phyloP scores from a whole-genome alignment of 2,888 invertebrate species.

The Xestia ashworthii region DNA sequence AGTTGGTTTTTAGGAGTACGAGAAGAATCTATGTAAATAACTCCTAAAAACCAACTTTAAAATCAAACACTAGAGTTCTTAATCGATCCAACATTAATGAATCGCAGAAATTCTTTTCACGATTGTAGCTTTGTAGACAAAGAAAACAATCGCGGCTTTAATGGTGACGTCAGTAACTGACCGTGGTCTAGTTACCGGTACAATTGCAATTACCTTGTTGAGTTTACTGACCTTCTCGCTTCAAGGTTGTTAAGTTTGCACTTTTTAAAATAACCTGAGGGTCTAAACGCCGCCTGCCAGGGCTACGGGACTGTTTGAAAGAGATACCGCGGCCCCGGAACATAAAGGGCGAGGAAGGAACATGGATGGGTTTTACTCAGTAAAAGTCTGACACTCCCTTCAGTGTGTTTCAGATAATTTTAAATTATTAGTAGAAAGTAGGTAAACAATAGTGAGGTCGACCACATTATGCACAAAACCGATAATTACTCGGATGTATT shows the following conservation, averaged over 20 bases:
- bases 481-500: too few relatives aligned
- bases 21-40: background rate
- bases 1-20: too few relatives aligned
- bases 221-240: background rate
- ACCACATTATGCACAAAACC: background rate
- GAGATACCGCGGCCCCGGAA: too few relatives aligned
- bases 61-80: background rate
- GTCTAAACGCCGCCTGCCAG: too few relatives aligned
- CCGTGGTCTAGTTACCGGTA: background rate
- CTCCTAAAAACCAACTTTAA: background rate
- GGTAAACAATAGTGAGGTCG: background rate
- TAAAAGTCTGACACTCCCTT: too few relatives aligned
- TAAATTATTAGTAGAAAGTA: background rate
- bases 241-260: background rate
- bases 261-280: background rate
- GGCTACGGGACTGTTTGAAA: too few relatives aligned
- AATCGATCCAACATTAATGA: background rate
- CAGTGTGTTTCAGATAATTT: background rate
- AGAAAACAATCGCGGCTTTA: constrained; percentile 1
- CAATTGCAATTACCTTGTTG: background rate
- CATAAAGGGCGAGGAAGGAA: too few relatives aligned
- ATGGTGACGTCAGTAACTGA: background rate
- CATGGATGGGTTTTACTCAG: too few relatives aligned
- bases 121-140: background rate
- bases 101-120: constrained; percentile 20